phyloP scores from a whole-genome alignment of 2,113 vertebrate species.

The Emydocephalus ijimae region DNA sequence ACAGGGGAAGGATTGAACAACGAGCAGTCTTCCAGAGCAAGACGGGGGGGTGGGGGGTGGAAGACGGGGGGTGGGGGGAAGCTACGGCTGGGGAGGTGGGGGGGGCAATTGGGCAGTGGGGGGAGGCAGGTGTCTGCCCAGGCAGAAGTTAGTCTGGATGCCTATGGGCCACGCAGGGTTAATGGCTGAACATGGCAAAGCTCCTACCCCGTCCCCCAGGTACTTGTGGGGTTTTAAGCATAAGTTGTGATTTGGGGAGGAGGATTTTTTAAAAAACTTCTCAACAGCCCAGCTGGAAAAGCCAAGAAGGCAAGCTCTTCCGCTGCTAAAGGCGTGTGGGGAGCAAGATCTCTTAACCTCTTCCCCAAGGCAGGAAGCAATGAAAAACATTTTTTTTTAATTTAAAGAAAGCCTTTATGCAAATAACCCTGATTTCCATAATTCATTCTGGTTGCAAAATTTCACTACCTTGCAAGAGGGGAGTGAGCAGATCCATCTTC shows the following conservation, averaged over 20 bases:
- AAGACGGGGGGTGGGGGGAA: no score
- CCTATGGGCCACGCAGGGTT: neutral
- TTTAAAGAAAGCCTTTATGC: neutral
- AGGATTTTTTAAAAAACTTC: neutral
- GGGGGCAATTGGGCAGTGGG: no score
- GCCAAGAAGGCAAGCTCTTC: neutral
- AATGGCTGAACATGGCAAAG: neutral
- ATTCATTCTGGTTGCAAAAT: conserved; percentile 19
- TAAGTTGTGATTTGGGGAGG: neutral
- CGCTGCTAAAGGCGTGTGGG: neutral
- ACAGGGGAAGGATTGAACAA: conserved; percentile 69
- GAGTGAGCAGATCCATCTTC: neutral
- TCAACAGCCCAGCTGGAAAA: neutral
- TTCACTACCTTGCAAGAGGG: neutral
- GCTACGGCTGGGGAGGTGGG: neutral
- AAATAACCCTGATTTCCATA: neutral
- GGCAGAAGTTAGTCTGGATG: neutral
- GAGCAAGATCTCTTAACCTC: neutral
- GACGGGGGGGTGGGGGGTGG: neutral
- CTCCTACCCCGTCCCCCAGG: fast-evolving
- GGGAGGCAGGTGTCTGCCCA: neutral
- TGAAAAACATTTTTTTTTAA: neutral
- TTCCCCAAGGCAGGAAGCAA: neutral
- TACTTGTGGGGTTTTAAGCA: neutral
- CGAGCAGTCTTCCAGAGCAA: conserved; percentile 59